These are phyloP conservation scores for Haliclystus octoradiatus DNA, from an alignment of 30 jellyfish, hydroid and myxozoan genomes.

Conservation along the genomic window DNA sequence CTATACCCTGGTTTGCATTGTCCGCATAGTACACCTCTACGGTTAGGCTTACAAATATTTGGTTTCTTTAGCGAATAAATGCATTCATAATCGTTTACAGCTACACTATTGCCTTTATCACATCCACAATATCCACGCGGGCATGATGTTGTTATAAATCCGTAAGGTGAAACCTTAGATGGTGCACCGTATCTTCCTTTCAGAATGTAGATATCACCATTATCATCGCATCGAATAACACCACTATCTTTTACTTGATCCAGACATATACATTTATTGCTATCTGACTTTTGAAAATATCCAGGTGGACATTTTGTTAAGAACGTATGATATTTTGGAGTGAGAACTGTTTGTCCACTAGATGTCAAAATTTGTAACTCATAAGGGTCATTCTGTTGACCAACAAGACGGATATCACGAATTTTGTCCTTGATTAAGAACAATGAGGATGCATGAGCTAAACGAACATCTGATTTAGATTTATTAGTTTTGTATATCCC, in stretches of 20 bases:
- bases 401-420: slow-evolving; percentile 30
- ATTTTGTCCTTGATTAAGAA: slow-evolving; percentile 42
- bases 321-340: slow-evolving; percentile 4
- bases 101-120: neutral
- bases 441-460: slow-evolving; percentile 38
- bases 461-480: slow-evolving; percentile 15
- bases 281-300: slow-evolving; percentile 14
- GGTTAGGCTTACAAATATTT: slow-evolving; percentile 35
- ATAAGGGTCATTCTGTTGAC: slow-evolving; percentile 16
- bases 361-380: slow-evolving; percentile 36
- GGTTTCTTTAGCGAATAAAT: slow-evolving; percentile 13
- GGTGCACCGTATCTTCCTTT: slow-evolving; percentile 44
- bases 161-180: neutral
- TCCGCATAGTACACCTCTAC: slow-evolving; percentile 70
- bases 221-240: slow-evolving; percentile 57
- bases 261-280: slow-evolving; percentile 37
- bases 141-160: slow-evolving; percentile 28
- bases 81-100: slow-evolving; percentile 21
- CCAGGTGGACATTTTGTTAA: slow-evolving; percentile 66
- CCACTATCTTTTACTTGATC: slow-evolving; percentile 11
- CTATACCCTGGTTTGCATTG: slow-evolving; percentile 54
- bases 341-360: slow-evolving; percentile 44
- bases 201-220: slow-evolving; percentile 22
- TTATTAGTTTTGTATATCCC: slow-evolving; percentile 9
- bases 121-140: slow-evolving; percentile 73